phyloP scores from a whole-genome alignment of 2,888 invertebrate genomes.

The Rhamphomyia laevipes region DNA sequence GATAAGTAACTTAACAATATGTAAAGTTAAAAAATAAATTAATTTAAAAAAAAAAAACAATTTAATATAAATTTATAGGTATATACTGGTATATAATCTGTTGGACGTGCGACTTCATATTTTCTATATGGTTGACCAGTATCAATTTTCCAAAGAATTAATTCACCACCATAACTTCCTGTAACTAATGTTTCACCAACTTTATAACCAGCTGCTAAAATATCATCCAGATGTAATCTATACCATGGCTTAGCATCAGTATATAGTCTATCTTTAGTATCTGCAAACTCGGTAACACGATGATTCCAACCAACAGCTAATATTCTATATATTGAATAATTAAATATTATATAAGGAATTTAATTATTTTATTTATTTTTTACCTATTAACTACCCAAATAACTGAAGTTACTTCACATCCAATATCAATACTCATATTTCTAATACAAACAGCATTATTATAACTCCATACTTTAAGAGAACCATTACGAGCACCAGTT shows the following conservation, averaged over 20 bases:
- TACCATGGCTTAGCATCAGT: slow-evolving; percentile 59
- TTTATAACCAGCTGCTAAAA: slow-evolving; percentile 55
- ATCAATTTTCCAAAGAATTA: slow-evolving; percentile 71
- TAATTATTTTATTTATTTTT: slow-evolving; percentile 14
- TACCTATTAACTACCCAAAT: slow-evolving; percentile 49
- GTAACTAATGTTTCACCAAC: slow-evolving; percentile 61
- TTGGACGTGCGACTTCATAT: slow-evolving; percentile 32
- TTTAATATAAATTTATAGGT: too few species aligned
- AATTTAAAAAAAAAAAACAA: too few species aligned
- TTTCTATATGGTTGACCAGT: slow-evolving; percentile 62
- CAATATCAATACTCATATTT: slow-evolving; percentile 50
- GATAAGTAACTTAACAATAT: too few species aligned
- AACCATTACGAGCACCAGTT: slow-evolving; percentile 69
- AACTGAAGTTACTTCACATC: slow-evolving; percentile 46
- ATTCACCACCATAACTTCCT: slow-evolving; percentile 63
- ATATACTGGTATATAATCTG: slow-evolving; percentile 27
- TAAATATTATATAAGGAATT: too few species aligned
- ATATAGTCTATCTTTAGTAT: slow-evolving; percentile 41
- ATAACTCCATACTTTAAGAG: slow-evolving; percentile 71
- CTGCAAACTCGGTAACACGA: slow-evolving; percentile 56
- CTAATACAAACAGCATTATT: slow-evolving; percentile 64
- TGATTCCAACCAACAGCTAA: slow-evolving; percentile 71
- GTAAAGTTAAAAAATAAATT: too few species aligned
- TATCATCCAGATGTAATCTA: slow-evolving; percentile 59
- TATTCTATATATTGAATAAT: slow-evolving; percentile 44